Evolutionary conservation across 2,797 vertebrate genomes (phyloP), one percentile per base, ranked within the genome.

Genomic region (Halcyon leucocephala): DNA sequence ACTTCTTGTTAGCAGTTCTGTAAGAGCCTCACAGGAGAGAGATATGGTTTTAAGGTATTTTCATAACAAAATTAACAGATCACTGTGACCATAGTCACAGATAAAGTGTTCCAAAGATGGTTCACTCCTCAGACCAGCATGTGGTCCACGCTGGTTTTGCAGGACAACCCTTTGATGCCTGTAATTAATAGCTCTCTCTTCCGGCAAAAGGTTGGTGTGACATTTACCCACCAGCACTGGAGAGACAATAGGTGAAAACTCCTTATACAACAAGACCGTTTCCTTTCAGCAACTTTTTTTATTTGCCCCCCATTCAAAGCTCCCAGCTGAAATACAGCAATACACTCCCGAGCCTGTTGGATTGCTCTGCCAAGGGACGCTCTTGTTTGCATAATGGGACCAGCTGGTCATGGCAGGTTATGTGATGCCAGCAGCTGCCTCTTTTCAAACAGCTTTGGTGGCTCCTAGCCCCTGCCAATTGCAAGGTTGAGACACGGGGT

Each of bases 331-430:
- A 94, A 55, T 66, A n/a, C 49, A 89, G 74, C 24, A 42, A 5
- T 31, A 62, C 3, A 31, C 82, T 80, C 60, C 25, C 44, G 57
- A 93, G 83, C 69, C 72, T 55, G 46, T 58, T 7, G 9, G 64
- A 67, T 73, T 67, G 79, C 84, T 92, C 86, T 97, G 83, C 83
- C 91, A 92, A 86, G 83, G 78, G 76, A 94, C 3, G 8, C 57
- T 92, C 89, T 82, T 82, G 81, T 92, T 94, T 92, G 93, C 83
- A 92, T 90, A 94, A 97, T 82, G 78, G 81, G 70, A 95, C 91
- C 91, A 95, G 92, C 83, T 96, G 93, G 90, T 93, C 86, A 71
- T 82, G 78, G 94, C 88, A 95, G 88, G 93, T 94, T 92, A 87
- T 77, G 64, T 64, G 89, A 84, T 64, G 46, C 81, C 5, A 14